Evolutionary conservation across 1,140 invertebrate species (phyloP).

Genomic region (Zaprionus vittiger): DNA sequence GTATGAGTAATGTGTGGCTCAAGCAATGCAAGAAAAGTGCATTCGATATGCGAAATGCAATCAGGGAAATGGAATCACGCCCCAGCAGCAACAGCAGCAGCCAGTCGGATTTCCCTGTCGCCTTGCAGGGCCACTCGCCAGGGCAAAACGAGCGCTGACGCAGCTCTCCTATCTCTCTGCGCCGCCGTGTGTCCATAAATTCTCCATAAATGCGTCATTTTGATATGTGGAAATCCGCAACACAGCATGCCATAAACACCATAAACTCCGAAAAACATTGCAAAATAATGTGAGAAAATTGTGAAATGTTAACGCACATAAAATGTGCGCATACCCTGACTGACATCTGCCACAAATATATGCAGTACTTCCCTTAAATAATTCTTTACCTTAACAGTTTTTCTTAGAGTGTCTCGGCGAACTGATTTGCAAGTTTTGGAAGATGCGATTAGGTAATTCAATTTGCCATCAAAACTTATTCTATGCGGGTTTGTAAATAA

Average conservation of each 20-base stretch:
- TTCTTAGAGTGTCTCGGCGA: too few relatives aligned
- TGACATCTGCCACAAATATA: neutral
- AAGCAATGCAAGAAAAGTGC: constrained; percentile 1
- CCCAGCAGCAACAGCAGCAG: neutral
- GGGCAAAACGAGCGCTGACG: constrained; percentile 4
- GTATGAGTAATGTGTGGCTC: constrained; percentile 63
- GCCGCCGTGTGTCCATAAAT: constrained; percentile 28
- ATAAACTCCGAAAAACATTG: constrained; percentile 35
- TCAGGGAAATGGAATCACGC: constrained; percentile 63
- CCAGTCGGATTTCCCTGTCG: constrained; percentile 5
- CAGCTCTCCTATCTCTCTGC: neutral
- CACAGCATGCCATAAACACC: constrained; percentile 65
- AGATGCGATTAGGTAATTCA: too few relatives aligned
- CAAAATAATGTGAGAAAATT: constrained; percentile 25
- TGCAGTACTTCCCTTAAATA: too few relatives aligned
- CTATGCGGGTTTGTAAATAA: too few relatives aligned
- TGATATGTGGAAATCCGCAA: constrained; percentile 60
- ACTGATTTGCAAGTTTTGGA: too few relatives aligned
- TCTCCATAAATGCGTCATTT: constrained; percentile 36
- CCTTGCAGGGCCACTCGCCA: too few relatives aligned
- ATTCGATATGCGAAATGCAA: constrained; percentile 76
- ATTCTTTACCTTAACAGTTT: too few relatives aligned
- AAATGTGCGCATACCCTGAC: neutral
- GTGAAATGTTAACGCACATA: constrained; percentile 10
- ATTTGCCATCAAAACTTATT: too few relatives aligned